Evolutionary conservation across 2,888 invertebrate species (phyloP), one percentile per base, ranked within the genome.

Genomic region (Archaeoteleia sp.): DNA sequence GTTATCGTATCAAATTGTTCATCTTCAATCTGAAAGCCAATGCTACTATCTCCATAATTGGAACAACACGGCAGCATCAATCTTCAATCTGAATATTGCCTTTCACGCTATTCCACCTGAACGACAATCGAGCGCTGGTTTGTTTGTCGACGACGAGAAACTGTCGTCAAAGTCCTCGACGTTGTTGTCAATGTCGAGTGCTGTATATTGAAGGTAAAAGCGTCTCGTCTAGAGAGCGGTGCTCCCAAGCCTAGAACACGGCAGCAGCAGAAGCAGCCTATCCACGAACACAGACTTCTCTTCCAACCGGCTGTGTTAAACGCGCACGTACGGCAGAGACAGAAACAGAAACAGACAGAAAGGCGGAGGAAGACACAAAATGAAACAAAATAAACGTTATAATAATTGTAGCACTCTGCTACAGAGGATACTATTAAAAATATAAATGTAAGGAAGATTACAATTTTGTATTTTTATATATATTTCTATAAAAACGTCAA

Each of bases 31-130:
- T 25, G 25, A 23, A 9, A 17, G 12, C 8, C 34, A 17, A 35
- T 30, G 35, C 35, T 30, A 30, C 37, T 29, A 39, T 57, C 46
- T 46, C 45, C 46, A 54, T 46, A 62, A 61, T 53, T 45, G 61
- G 53, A 51, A 49, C 45, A 61, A 45, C 51, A 49, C 39, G 42
- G 27, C 61, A 39, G 34, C 14, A 53, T 13, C 43, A 40, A 54
- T 62, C 62, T 62, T 8, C 54, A 14, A 62, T 62, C 62, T 62
- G 54, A 51, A 61, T 61, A 61, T 45, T 61, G 61, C 43, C 53
- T 53, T 53, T 53, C 30, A 25, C 43, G 51, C 35, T 29, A 37
- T 43, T 14, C 8, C 23, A 37, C 8, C 32, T 10, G n/a, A 25
- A 35, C 53, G 39, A 53, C 43, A 45, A 39, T 53, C 34, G 42